Conservation (phyloP, 2,797 vertebrate genomes). For the Tachyglossus aculeatus region DNA sequence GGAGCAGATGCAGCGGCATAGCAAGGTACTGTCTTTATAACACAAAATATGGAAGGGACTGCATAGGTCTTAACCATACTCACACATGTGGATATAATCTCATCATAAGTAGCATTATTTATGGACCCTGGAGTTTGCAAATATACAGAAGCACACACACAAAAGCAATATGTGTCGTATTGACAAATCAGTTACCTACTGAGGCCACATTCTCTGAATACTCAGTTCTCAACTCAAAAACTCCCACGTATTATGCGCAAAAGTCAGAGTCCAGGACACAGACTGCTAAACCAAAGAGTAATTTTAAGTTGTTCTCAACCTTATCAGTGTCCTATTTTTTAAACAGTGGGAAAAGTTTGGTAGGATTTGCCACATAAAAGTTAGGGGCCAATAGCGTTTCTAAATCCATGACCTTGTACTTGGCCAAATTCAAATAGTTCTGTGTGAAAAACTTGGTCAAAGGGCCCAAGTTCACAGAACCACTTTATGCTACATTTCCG, state of each 20-base stretch:
- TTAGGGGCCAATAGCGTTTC: not conserved
- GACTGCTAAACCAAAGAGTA: not conserved
- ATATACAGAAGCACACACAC: too few species aligned
- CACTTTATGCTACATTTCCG: constrained; percentile 14
- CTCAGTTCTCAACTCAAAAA: constrained; percentile 1
- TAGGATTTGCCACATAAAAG: not conserved
- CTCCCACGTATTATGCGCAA: not conserved
- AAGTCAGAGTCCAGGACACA: not conserved
- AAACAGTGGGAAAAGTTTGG: not conserved
- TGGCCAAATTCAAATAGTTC: not conserved
- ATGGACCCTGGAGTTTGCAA: too few species aligned
- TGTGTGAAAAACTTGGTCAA: not conserved
- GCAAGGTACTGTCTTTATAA: too few species aligned
- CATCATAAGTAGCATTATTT: too few species aligned
- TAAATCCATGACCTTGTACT: not conserved
- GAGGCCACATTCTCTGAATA: constrained; percentile 8
- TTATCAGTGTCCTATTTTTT: not conserved
- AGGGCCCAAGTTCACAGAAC: not conserved
- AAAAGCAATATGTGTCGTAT: too few species aligned
- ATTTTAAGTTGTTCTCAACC: constrained; percentile 11
- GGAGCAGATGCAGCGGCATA: too few species aligned
- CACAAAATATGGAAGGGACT: too few species aligned
- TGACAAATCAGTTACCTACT: not conserved
- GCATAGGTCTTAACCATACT: too few species aligned
- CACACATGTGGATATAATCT: too few species aligned